Base-by-base conservation (phyloP, 2,888 invertebrate genomes). In the Chloroclysta siterata region DNA sequence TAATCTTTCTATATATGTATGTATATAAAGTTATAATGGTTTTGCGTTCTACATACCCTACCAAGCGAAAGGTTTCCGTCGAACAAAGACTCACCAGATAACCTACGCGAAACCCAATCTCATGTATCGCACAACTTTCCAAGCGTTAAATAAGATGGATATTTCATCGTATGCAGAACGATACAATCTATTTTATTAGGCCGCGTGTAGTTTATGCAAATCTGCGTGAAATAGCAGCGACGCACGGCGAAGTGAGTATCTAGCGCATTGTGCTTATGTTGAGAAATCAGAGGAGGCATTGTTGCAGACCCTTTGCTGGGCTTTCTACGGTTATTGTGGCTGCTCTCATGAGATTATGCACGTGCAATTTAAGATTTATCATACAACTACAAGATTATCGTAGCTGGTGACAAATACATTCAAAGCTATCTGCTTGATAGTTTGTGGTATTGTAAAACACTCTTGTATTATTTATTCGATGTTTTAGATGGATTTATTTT, bases 121-220 rank as follows among this genome's bases (percentile, higher is more conserved):
- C 22, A 36, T 17, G 44, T 47, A 54, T 56, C 44, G 57, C 58
- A 56, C 56, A 41, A 33, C 44, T 60, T 57, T 73, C 81, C 77
- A 74, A 77, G 82, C 80, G 82, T 79, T 82, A 86, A 87, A 87
- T 84, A 74, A 81, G 81, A 85, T 85, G 80, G 77, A 79, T 79
- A 76, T 77, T 79, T 72, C 71, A 71, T 70, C 70, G 65, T 48
- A 70, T 51, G 71, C 59, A 70, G 70, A 69, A 63, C 72, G 72
- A 76, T 77, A 75, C 79, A 79, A 81, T 81, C 75, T 72, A 77
- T 70, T 81, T 82, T 85, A 84, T 85, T 82, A 73, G 81, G 78
- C 79, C 65, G 60, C 53, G 60, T 65, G 60, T 63, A 68, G 53
- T 68, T 63, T 74, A 78, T 77, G 80, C 75, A 83, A 81, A 85